Evolutionary conservation across 1,140 invertebrate genomes (phyloP), one percentile per base, ranked within the genome.

Genomic region (Pararge aegeria): DNA sequence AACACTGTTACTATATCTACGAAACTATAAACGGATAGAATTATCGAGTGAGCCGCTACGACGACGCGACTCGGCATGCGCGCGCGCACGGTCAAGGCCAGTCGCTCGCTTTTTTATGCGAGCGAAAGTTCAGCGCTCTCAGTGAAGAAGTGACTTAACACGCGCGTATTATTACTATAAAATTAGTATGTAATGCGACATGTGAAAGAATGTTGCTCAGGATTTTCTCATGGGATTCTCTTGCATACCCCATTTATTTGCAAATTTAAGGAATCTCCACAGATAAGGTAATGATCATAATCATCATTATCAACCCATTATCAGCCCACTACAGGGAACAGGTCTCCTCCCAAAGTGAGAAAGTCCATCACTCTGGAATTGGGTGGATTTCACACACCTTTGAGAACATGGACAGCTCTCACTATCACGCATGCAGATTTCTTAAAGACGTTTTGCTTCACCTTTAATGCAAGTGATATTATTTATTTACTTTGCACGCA

Each of bases 51-150:
- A 55, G 60, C 51, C 30, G 46, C n/a, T n/a, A n/a, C 30, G 44
- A 16, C 51, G 57, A 59, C 53, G 40, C 48, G 56, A 53, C 38
- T 46, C 52, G 61, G 60, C 54, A 42, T 63, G 66, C 62, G 61
- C 66, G 63, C 56, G 63, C 67, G 61, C 68, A 66, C 73, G 73
- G 75, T 78, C 75, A 78, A 78, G 75, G 75, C 73, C 71, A 75
- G 53, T 57, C 61, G 73, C 56, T 64, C 70, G 70, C 66, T 74
- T 78, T 74, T 78, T 78, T 74, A 72, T 61, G 56, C 66, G 67
- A 68, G 70, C 70, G 58, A 78, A 75, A 78, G 75, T 78, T 78
- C 75, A 78, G 55, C 70, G 75, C 58, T 70, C 75, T 66, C 75
- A 48, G 56, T 61, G 56, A 60, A 66, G 59, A 68, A 66, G 57